Evolutionary conservation across 1,140 invertebrate genomes (phyloP).

Genomic region (Bactericera cockerelli): DNA sequence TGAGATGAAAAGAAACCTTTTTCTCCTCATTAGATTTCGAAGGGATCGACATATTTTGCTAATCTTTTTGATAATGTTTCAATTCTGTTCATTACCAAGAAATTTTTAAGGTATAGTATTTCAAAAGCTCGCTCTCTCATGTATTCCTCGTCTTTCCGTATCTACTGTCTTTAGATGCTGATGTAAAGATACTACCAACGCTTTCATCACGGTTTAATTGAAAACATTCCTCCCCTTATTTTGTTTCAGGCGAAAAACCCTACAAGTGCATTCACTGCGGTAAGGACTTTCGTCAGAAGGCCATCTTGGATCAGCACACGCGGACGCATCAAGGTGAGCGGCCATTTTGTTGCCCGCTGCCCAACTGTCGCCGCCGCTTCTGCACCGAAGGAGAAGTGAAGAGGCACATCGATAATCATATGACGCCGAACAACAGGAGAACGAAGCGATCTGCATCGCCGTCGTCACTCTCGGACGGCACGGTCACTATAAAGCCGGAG

Average conservation of each 20-base stretch:
- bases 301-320: conserved; percentile 74
- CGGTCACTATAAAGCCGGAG: conserved; percentile 58
- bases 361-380: conserved; percentile 67
- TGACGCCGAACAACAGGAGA: conserved; percentile 49
- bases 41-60: too few species aligned
- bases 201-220: too few species aligned
- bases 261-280: conserved; percentile 77
- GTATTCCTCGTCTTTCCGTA: too few species aligned
- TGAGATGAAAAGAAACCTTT: too few species aligned
- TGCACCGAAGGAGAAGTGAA: conserved; percentile 73
- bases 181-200: too few species aligned
- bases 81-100: too few species aligned
- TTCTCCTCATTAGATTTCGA: too few species aligned
- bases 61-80: too few species aligned
- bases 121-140: too few species aligned
- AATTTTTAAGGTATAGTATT: too few species aligned
- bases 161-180: too few species aligned
- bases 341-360: conserved; percentile 82
- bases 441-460: conserved; percentile 31
- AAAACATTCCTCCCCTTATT: not conserved
- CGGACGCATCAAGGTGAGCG: conserved; percentile 79
- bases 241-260: conserved; percentile 53
- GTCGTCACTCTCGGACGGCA: conserved; percentile 13
- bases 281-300: conserved; percentile 77
- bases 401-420: conserved; percentile 76